A percentile compares a stretch with the other conserved stretches of the same genome.
Conservation (phyloP, 2,888 invertebrate species). For the Mythimna pallens region DNA sequence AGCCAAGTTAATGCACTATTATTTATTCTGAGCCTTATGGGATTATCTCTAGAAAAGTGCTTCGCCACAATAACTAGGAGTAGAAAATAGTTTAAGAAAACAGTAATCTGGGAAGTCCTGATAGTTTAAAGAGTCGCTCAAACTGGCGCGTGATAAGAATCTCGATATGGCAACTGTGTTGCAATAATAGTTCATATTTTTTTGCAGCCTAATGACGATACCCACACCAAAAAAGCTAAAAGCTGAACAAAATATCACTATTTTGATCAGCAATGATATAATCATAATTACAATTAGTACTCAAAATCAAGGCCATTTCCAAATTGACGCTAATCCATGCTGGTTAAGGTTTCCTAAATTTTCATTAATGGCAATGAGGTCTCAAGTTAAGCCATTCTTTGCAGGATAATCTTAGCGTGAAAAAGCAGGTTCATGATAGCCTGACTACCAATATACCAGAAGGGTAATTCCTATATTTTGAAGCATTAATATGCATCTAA, state of each 20-base stretch:
- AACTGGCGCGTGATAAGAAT: no score
- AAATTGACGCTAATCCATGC: no score
- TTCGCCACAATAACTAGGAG: background rate
- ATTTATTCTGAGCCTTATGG: conserved; percentile 17
- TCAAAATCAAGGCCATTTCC: background rate
- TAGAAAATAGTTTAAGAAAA: conserved; percentile 5
- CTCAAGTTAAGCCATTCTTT: no score
- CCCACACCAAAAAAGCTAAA: background rate
- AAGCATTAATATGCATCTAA: no score
- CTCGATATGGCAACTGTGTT: no score
- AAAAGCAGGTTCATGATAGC: no score
- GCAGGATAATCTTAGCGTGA: no score
- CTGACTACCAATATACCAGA: no score
- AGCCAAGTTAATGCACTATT: background rate
- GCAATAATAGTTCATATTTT: background rate
- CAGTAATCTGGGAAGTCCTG: background rate
- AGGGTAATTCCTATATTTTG: no score
- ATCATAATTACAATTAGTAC: conserved; percentile 6
- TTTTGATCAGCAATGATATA: conserved; percentile 1
- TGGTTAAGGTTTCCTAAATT: no score
- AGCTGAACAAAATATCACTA: conserved; percentile 20
- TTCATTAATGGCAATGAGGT: no score
- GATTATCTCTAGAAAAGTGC: conserved; percentile 5
- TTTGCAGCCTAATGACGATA: background rate
- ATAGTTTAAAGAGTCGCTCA: background rate